A percentile compares a stretch with the other conserved stretches of the same genome.
Conservation (phyloP, 2,888 invertebrate species). For the Ochropleura leucogaster region DNA sequence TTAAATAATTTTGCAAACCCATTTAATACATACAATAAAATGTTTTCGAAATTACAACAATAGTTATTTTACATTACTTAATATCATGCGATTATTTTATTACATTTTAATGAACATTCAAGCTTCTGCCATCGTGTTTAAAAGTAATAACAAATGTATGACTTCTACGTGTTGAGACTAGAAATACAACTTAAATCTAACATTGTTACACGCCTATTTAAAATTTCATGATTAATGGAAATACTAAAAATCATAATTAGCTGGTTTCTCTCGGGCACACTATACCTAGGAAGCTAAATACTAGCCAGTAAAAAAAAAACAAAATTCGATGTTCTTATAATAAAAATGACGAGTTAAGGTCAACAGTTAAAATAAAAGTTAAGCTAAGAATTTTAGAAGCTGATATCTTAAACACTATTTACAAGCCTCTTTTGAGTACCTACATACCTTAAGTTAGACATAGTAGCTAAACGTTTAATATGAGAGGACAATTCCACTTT, state of each 20-base stretch:
- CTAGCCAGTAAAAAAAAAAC: constrained; percentile 65
- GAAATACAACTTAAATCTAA: constrained; percentile 83
- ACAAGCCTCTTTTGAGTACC: constrained; percentile 82
- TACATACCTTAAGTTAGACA: constrained; percentile 71
- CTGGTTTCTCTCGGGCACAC: constrained; percentile 73
- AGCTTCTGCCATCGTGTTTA: constrained; percentile 53
- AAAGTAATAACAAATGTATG: constrained; percentile 81
- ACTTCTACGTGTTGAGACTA: constrained; percentile 87
- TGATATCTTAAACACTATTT: constrained; percentile 80
- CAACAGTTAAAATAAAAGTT: constrained; percentile 64
- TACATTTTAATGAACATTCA: constrained; percentile 51
- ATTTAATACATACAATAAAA: constrained; percentile 69
- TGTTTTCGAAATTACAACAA: constrained; percentile 69
- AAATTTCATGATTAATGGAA: constrained; percentile 72
- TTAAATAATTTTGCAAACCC: constrained; percentile 73
- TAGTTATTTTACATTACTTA: constrained; percentile 58
- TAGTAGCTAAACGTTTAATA: constrained; percentile 66
- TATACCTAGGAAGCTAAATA: constrained; percentile 58
- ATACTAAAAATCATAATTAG: constrained; percentile 68
- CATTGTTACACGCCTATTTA: constrained; percentile 66
- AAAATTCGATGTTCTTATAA: constrained; percentile 76
- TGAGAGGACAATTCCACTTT: constrained; percentile 87
- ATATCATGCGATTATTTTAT: constrained; percentile 61
- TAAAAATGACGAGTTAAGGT: constrained; percentile 62
- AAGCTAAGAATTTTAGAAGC: constrained; percentile 70